Evolutionary conservation across 2,797 vertebrate genomes (phyloP).

Genomic region (Ptychobarbus kaznakovi): DNA sequence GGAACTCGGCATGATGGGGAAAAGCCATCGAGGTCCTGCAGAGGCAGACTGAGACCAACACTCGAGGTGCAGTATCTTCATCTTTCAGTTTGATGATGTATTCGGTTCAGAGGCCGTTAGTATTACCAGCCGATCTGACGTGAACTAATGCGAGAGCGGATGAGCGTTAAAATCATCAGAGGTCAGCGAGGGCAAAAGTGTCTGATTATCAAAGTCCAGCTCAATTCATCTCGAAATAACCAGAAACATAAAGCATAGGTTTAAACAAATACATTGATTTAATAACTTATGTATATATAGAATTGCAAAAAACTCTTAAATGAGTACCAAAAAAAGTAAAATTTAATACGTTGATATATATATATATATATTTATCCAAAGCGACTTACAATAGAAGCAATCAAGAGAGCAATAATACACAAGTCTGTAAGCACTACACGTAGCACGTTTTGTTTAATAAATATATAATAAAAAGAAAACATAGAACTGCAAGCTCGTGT

Average conservation of each 20-base stretch:
- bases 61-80: constrained; percentile 50
- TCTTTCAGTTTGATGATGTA: background rate
- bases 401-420: no score
- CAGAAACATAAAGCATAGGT: background rate
- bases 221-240: background rate
- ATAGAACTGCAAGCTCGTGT: no score
- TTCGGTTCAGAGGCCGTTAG: background rate
- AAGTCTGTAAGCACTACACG: no score
- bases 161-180: background rate
- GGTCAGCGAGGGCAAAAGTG: constrained; percentile 44
- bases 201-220: background rate
- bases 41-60: background rate
- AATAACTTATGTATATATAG: background rate
- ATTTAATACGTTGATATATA: no score
- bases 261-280: background rate
- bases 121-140: background rate
- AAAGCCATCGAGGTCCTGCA: background rate
- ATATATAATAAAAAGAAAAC: no score
- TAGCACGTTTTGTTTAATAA: no score
- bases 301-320: no score
- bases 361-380: no score
- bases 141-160: background rate
- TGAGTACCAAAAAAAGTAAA: no score
- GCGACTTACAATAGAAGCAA: no score
- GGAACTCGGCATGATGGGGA: background rate